Evolutionary conservation across 2,113 vertebrate genomes (phyloP), one percentile per base, ranked within the genome.

Genomic region (Tinamus guttatus): DNA sequence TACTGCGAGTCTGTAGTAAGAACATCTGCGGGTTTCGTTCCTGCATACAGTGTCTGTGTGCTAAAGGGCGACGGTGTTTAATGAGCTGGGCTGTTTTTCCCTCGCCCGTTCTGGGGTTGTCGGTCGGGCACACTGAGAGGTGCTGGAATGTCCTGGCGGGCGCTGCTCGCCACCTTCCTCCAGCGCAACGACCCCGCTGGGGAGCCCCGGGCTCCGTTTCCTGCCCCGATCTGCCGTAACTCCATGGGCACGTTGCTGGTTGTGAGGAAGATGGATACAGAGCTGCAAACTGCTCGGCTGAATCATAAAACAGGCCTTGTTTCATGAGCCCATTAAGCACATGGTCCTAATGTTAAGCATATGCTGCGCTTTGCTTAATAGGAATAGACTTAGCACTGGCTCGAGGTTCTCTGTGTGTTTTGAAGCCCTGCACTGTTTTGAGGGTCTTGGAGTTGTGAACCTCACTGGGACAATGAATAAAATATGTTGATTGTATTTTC

Each of bases 391-490:
- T 60, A 75, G 76, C 40, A 13, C 40, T 67, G 51, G 62, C 71
- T 88, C 74, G 51, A 75, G 49, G 59, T 82, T 75, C 70, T 54
- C 51, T 12, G 16, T 68, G 11, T 49, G 22, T 40, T 84, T 86
- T 76, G 70, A 80, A 91, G 70, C 52, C 74, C 76, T 87, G 68
- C 13, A 13, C 24, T 89, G 54, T 19, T 51, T 86, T 80, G 58
- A 79, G 90, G 24, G 36, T 70, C 80, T 84, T 68, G 30, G 47
- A 82, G 54, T 28, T 91, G 84, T 88, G 77, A 94, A 85, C 62
- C 52, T 94, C 84, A 34, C 10, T 67, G 84, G 92, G 87, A 76
- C 56, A 81, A 77, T 93, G 30, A 92, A 93, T 94, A 92, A 89
- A 93, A 73, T 47, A 40, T 0, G 0, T 21, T 91, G 75, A 87